Evolutionary conservation across 2,888 invertebrate genomes (phyloP).

Genomic region (Lycia hirtaria): DNA sequence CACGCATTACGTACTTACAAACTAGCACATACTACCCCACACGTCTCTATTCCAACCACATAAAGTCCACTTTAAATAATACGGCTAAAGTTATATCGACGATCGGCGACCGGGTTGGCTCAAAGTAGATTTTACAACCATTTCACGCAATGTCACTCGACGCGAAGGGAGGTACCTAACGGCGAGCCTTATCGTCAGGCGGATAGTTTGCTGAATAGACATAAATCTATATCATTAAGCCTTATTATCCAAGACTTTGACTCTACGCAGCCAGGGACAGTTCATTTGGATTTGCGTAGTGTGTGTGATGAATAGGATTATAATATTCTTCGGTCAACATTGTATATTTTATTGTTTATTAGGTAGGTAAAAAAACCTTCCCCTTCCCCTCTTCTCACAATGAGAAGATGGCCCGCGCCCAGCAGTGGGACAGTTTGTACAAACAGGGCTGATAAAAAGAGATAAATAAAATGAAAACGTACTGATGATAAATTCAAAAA

Average conservation of each 20-base stretch:
- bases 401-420: too few relatives aligned
- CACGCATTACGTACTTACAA: slow-evolving; percentile 77
- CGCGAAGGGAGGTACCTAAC: slow-evolving; percentile 42
- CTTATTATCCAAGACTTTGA: slow-evolving; percentile 40
- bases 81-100: neutral
- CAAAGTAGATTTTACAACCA: slow-evolving; percentile 66
- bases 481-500: too few relatives aligned
- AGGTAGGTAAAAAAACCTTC: too few relatives aligned
- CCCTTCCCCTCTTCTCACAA: too few relatives aligned
- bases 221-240: slow-evolving; percentile 53
- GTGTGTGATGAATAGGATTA: neutral
- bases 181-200: slow-evolving; percentile 54
- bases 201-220: slow-evolving; percentile 44
- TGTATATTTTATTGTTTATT: too few relatives aligned
- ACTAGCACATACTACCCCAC: slow-evolving; percentile 49
- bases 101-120: slow-evolving; percentile 54
- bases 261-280: slow-evolving; percentile 1
- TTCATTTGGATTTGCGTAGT: slow-evolving; percentile 9
- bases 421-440: too few relatives aligned
- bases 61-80: slow-evolving; percentile 49
- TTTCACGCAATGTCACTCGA: slow-evolving; percentile 74
- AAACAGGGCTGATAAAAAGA: too few relatives aligned
- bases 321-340: neutral
- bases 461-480: too few relatives aligned
- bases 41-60: slow-evolving; percentile 44